Evolutionary conservation across 2,888 invertebrate genomes (phyloP), one percentile per base, ranked within the genome.

Genomic region (Campopleginae sp.): DNA sequence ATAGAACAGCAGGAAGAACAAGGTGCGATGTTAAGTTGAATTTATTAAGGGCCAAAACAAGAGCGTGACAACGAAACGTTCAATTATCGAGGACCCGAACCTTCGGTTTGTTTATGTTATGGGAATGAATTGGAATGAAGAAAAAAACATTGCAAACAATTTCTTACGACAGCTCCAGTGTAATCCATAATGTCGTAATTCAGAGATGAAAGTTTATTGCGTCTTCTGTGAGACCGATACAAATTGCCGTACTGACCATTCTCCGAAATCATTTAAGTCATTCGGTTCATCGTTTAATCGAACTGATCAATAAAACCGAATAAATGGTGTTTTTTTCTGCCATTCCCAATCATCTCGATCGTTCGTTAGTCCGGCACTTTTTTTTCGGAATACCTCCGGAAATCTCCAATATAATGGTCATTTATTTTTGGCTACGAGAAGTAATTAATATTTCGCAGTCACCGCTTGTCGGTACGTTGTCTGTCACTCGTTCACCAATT

Each of bases 1-100:
- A 66, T n/a, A n/a, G 54, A 38, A 42, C 42, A 27, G 38, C 58
- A 31, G 54, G n/a, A 54, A 42, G 65, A 54, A 79, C 74, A 61
- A 63, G 54, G 17, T 65, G 19, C 44, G n/a, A 42, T 51, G 31
- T 19, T 3, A 51, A 74, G 66, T 31, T n/a, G 38, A 31, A 66
- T 66, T 74, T 65, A 68, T 46, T 23, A 42, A 14, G 44, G 19
- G 14, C 6, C 14, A 23, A 58, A 44, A 17, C 12, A 54, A 38
- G 14, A 48, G 4, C 46, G 33, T 5, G 10, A 38, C 0, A 33
- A 19, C 12, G 38, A 17, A 44, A 23, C 31, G 10, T 31, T 46
- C n/a, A 10, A 27, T 2, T 51, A 19, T 51, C 51, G 19, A 51
- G 8, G 17, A 51, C 51, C 19, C 10, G 46, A 48, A 17, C n/a